Conservation (phyloP, 2,113 vertebrate genomes). For the Sorex araneus region DNA sequence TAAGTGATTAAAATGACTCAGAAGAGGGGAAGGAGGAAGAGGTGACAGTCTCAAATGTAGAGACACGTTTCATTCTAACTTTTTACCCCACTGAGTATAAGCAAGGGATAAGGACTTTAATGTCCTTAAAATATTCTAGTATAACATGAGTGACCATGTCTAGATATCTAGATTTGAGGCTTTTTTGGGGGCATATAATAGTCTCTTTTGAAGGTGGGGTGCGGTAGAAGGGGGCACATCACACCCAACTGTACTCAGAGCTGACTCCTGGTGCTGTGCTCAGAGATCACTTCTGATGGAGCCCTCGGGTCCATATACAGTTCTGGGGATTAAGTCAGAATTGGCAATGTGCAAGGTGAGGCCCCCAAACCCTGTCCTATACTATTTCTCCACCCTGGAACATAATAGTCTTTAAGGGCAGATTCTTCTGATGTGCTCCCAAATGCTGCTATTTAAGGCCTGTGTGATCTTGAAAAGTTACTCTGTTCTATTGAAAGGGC, state of each 20-base stretch:
- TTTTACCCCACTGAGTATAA: background rate
- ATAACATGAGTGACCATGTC: background rate
- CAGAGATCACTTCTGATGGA: too few relatives aligned
- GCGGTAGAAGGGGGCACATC: too few relatives aligned
- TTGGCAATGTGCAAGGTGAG: too few relatives aligned
- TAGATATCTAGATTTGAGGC: background rate
- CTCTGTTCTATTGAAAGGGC: background rate
- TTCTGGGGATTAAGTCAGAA: too few relatives aligned
- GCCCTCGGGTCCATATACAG: too few relatives aligned
- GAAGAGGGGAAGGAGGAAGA: background rate
- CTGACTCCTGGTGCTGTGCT: too few relatives aligned
- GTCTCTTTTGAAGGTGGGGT: too few relatives aligned
- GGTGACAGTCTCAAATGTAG: background rate
- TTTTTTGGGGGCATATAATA: background rate
- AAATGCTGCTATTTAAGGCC: background rate
- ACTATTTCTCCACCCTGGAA: background rate
- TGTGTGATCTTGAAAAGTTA: background rate
- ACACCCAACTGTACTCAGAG: too few relatives aligned
- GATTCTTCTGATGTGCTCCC: background rate
- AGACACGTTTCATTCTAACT: background rate
- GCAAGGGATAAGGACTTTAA: background rate
- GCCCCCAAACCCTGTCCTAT: too few relatives aligned
- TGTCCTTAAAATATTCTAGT: background rate
- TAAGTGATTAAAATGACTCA: slow-evolving; percentile 23
- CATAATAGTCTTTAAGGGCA: background rate